A percentile compares a stretch with the other conserved stretches of the same genome.
Conservation (phyloP, 64 coral and sea anemone genomes). For the Dendronephthya gigantea region DNA sequence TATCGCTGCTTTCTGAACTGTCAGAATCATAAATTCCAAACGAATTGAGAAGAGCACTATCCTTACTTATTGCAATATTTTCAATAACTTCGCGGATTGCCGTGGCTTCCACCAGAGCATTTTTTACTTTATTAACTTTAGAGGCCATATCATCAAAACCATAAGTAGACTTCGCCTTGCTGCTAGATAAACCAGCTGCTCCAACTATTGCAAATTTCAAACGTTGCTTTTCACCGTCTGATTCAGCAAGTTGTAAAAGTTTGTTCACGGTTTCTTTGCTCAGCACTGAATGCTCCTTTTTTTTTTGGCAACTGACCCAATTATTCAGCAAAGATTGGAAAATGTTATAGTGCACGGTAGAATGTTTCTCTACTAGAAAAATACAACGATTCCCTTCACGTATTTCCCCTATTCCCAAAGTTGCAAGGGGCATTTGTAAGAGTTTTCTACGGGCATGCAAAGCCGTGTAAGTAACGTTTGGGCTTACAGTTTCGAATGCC, state of each 20-base stretch:
- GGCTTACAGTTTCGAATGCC: constrained; percentile 34
- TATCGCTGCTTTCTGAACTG: neutral
- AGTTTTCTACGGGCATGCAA: constrained; percentile 47
- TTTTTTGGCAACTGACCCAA: neutral
- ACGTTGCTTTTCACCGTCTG: constrained; percentile 9
- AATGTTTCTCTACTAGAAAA: constrained; percentile 14
- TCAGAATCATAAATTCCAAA: neutral
- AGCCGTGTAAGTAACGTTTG: constrained; percentile 34
- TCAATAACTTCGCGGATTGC: neutral
- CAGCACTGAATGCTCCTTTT: neutral
- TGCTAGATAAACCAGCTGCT: neutral
- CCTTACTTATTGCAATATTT: neutral
- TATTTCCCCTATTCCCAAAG: neutral
- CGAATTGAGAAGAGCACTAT: neutral
- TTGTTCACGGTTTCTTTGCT: constrained; percentile 5
- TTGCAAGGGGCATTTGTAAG: constrained; percentile 42
- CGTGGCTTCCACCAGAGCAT: neutral
- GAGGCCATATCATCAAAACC: neutral
- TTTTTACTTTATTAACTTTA: neutral
- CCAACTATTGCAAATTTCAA: neutral
- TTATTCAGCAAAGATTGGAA: neutral
- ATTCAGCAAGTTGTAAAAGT: constrained; percentile 22
- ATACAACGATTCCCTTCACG: constrained; percentile 12
- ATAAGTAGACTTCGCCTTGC: neutral
- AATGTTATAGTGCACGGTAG: neutral